Evolutionary conservation across 1,140 invertebrate species (phyloP).

Genomic region (Harpegnathos saltator): DNA sequence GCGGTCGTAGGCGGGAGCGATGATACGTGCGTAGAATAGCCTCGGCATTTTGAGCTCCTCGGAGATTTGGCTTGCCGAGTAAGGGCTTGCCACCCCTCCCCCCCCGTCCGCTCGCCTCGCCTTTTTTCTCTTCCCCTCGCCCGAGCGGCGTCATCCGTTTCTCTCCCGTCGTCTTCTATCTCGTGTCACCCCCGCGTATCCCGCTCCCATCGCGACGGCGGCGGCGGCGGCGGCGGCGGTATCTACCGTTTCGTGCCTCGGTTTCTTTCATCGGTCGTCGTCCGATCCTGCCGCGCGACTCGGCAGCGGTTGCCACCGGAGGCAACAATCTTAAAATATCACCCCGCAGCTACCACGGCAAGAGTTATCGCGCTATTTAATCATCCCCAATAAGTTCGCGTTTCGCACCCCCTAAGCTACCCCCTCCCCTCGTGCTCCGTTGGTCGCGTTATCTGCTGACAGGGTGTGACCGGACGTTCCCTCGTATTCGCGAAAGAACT

Average conservation of each 20-base stretch:
- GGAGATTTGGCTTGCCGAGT: slow-evolving; percentile 78
- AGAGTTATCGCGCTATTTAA: slow-evolving; percentile 83
- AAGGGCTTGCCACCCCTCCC: slow-evolving; percentile 30
- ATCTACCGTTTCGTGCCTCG: slow-evolving; percentile 45
- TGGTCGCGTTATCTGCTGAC: slow-evolving; percentile 18
- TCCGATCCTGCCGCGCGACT: slow-evolving; percentile 24
- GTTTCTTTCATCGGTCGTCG: slow-evolving; percentile 43
- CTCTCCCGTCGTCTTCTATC: slow-evolving; percentile 35
- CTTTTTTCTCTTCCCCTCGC: background rate
- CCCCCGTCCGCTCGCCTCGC: background rate
- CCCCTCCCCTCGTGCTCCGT: too few relatives aligned
- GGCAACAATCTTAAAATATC: slow-evolving; percentile 81
- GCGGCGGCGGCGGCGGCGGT: background rate
- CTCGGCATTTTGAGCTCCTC: slow-evolving; percentile 77
- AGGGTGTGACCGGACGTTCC: slow-evolving; percentile 18
- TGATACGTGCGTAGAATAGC: slow-evolving; percentile 82
- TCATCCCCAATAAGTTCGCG: slow-evolving; percentile 81
- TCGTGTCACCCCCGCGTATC: background rate
- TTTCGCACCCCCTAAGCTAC: slow-evolving; percentile 67
- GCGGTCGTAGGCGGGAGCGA: slow-evolving; percentile 72
- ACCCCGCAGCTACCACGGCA: slow-evolving; percentile 73
- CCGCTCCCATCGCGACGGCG: slow-evolving; percentile 33
- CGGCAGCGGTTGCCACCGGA: slow-evolving; percentile 36
- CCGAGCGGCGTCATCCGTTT: slow-evolving; percentile 31
- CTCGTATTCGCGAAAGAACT: slow-evolving; percentile 5